These are phyloP conservation scores for Callithrix jacchus DNA, from an alignment of 2,113 vertebrate genomes.

Conservation along the genomic window DNA sequence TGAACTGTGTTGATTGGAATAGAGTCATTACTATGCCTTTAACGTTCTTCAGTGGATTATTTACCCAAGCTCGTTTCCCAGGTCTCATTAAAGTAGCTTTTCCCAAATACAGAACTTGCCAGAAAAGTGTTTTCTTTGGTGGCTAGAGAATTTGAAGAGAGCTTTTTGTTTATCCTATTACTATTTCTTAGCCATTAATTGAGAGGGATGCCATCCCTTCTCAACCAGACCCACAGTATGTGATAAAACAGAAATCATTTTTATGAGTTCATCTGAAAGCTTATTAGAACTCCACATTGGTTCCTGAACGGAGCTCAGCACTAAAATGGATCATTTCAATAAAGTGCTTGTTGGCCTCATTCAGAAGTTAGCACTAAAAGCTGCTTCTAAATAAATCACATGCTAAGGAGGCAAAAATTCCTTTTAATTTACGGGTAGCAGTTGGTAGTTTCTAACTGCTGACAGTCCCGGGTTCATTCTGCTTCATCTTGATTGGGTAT, in stretches of 20 bases:
- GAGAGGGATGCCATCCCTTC: not conserved
- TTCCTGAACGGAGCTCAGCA: slow-evolving; percentile 12
- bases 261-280: not conserved
- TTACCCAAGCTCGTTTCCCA: not conserved
- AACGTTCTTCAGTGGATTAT: not conserved
- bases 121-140: not conserved
- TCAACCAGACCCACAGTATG: not conserved
- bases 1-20: not conserved
- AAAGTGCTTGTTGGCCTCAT: slow-evolving; percentile 19
- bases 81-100: not conserved
- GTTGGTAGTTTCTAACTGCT: slow-evolving; percentile 30
- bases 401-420: slow-evolving; percentile 44
- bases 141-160: not conserved
- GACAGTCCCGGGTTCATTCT: not conserved
- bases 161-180: not conserved
- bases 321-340: slow-evolving; percentile 13
- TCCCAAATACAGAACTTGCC: not conserved
- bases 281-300: not conserved
- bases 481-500: not conserved
- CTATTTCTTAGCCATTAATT: not conserved
- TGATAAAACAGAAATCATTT: not conserved
- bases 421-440: slow-evolving; percentile 46
- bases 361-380: slow-evolving; percentile 13
- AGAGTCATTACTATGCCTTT: not conserved
- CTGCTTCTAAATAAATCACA: slow-evolving; percentile 52